Percentiles rank a stretch among this genome's conserved stretches.
Conservation (phyloP, 2,797 vertebrate genomes). For the Etheostoma perlongum region DNA sequence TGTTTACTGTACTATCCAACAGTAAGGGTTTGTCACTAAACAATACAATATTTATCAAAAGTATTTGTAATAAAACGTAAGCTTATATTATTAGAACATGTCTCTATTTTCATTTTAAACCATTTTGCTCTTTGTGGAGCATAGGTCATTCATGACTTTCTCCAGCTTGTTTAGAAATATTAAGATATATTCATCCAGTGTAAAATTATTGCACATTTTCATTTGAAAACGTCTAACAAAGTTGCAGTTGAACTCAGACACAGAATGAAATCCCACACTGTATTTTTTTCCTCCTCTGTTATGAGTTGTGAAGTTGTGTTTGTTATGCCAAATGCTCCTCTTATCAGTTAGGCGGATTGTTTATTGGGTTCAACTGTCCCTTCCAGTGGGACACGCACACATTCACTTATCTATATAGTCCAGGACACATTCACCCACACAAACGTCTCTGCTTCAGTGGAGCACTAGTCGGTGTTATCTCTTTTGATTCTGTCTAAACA, state of each 20-base stretch:
- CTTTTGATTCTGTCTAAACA: background rate
- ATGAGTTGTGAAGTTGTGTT: constrained; percentile 29
- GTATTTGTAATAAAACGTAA: background rate
- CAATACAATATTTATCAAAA: background rate
- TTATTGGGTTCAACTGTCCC: constrained; percentile 48
- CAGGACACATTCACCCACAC: background rate
- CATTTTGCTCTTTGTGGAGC: too few species aligned
- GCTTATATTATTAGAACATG: background rate
- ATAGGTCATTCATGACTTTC: too few species aligned
- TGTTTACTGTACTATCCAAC: background rate
- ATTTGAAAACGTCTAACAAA: background rate
- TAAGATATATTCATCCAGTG: too few species aligned
- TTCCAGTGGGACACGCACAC: background rate
- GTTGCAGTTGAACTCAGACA: background rate
- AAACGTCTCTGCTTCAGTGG: background rate
- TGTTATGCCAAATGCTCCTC: constrained; percentile 13
- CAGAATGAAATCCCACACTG: background rate
- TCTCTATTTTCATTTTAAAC: too few species aligned
- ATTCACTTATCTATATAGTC: background rate
- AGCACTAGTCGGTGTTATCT: constrained; percentile 15
- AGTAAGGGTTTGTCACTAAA: background rate
- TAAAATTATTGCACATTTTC: background rate
- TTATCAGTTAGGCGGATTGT: constrained; percentile 50
- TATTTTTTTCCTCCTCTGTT: background rate
- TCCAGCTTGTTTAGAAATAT: too few species aligned